These are phyloP conservation scores for Leptodactylus fallax DNA, from an alignment of 2,797 vertebrate species.

Conservation along the genomic window DNA sequence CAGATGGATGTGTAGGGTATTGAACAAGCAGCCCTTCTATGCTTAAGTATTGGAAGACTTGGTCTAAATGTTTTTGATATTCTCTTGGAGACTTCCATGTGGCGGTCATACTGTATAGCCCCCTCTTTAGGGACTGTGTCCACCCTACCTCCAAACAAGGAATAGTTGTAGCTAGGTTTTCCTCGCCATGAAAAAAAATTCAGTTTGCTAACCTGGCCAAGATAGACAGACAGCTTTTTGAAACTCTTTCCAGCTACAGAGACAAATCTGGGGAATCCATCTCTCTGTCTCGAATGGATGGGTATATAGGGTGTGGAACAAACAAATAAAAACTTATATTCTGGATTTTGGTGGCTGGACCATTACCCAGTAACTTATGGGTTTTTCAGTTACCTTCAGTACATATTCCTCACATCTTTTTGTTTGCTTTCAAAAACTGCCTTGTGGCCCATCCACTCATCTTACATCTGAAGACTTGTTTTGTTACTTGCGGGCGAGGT, in stretches of 20 bases:
- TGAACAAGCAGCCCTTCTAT: too few species aligned
- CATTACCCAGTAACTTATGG: not conserved
- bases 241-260: too few species aligned
- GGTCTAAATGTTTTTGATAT: not conserved
- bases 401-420: not conserved
- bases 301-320: too few species aligned
- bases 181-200: too few species aligned
- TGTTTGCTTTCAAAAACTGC: not conserved
- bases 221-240: too few species aligned
- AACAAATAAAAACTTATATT: not conserved
- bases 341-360: not conserved
- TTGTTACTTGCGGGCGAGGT: not conserved
- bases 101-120: too few species aligned
- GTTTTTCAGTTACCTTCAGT: not conserved
- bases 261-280: too few species aligned
- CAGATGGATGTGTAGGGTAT: too few species aligned
- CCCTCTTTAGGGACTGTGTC: too few species aligned
- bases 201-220: too few species aligned
- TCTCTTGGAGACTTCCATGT: not conserved
- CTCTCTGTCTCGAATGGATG: not conserved
- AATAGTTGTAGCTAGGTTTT: not conserved
- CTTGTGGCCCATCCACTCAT: conserved; percentile 10
- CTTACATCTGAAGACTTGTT: not conserved
- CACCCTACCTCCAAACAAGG: not conserved
- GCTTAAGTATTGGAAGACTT: not conserved